Base-by-base conservation (phyloP, 1,140 invertebrate genomes). In the Neelides sp. region DNA sequence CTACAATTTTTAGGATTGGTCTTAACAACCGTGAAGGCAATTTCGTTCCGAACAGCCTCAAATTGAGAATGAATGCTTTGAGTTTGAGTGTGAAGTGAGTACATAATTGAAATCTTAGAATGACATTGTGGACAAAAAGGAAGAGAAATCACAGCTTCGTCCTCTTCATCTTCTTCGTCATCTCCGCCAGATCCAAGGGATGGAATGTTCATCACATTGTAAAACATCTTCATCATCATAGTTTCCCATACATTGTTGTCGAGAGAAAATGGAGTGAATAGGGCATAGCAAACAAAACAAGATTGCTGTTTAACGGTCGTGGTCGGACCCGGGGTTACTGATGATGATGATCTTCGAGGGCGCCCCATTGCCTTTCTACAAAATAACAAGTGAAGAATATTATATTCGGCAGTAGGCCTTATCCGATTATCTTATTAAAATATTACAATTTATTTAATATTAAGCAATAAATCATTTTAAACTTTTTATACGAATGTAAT, bases 51-150 rank as follows among this genome's bases (percentile, higher is more conserved):
- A 15, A 59, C 39, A 44, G 36, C 48, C 12, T 27, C 34, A 37
- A 45, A 59, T 20, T 55, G 49, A 19, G 50, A 13, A 24, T 52
- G 44, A 13, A 59, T 47, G 13, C 23, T 28, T 20, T 55, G 44
- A 19, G 55, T 40, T 42, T 59, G 53, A 17, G 13, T 37, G 12
- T 52, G 41, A 23, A 55, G 24, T 22, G 17, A 48, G 17, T 41
- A 51, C 50, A 59, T 48, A 4, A 59, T 39, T 10, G 57, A 43
- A 7, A 59, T 43, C 28, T 59, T 59, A 0, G 49, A 47, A 32
- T 59, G 57, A 43, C 57, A 59, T 43, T 59, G 35, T 2, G 57
- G 49, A 41, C 57, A 59, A 42, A 55, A 59, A 1, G 57, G 57
- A 10, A 59, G 26, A 1, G 49, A 49, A 2, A 49, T 15, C 3